Evolutionary conservation across 2,888 invertebrate species (phyloP).

Genomic region (Noctuana brunneofusca): DNA sequence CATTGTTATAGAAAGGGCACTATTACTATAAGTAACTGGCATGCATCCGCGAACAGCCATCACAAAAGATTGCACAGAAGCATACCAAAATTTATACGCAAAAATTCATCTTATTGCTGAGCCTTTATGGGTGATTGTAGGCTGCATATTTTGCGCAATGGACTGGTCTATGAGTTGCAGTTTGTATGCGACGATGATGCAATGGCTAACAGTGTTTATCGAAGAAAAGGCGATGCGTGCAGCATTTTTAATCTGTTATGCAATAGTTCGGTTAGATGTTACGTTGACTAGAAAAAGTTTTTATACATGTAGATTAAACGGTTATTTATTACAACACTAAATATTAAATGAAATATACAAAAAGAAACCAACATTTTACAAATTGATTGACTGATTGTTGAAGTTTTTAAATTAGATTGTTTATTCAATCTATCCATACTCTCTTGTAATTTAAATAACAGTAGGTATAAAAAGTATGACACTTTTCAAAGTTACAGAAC

Average conservation of each 20-base stretch:
- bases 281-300: background rate
- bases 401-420: no score
- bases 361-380: no score
- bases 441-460: no score
- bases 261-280: slow-evolving; percentile 39
- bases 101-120: slow-evolving; percentile 13
- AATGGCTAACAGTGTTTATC: slow-evolving; percentile 72
- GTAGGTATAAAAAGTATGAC: no score
- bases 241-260: slow-evolving; percentile 65
- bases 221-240: slow-evolving; percentile 65
- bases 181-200: slow-evolving; percentile 57
- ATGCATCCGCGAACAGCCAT: slow-evolving; percentile 21
- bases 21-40: slow-evolving; percentile 19
- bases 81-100: background rate
- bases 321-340: background rate
- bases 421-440: no score
- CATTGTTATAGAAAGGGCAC: slow-evolving; percentile 31
- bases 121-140: slow-evolving; percentile 13
- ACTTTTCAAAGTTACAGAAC: no score
- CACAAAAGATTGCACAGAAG: slow-evolving; percentile 1
- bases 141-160: slow-evolving; percentile 14
- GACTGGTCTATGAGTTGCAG: slow-evolving; percentile 4
- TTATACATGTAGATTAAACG: background rate
- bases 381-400: no score
- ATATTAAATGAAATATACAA: background rate